Conservation (phyloP, 2,888 invertebrate species). For the Villa cingulata region DNA sequence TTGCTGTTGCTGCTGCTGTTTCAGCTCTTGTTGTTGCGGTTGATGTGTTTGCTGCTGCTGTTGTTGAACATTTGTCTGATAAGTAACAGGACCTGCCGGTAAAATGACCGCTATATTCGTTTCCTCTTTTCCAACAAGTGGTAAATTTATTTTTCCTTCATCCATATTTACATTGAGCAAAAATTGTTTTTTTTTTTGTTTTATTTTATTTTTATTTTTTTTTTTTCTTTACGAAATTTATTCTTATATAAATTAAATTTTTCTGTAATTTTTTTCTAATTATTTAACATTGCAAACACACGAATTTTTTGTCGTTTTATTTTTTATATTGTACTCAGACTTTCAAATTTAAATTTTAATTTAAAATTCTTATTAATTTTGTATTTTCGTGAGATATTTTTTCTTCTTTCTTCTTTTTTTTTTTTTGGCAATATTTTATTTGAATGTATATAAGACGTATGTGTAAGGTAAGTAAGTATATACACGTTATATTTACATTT, state of each 20-base stretch:
- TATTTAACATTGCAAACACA: no score
- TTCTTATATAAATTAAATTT: neutral
- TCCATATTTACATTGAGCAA: conserved; percentile 1
- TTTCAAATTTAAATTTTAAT: no score
- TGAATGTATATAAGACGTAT: no score
- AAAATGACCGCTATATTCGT: conserved; percentile 21
- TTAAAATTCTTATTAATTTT: no score
- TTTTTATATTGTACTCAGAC: no score
- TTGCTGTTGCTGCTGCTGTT: conserved; percentile 6
- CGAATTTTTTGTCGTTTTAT: no score
- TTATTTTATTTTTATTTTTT: neutral
- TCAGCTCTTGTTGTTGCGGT: conserved; percentile 2
- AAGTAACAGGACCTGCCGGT: conserved; percentile 17
- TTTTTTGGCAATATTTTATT: no score
- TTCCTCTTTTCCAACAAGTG: conserved; percentile 23
- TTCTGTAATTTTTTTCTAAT: neutral
- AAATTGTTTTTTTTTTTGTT: neutral
- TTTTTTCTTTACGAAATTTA: neutral
- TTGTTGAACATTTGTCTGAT: conserved; percentile 12
- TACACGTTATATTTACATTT: no score
- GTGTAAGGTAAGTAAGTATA: no score
- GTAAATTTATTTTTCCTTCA: conserved; percentile 24
- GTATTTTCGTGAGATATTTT: no score
- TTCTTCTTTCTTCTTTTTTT: no score
- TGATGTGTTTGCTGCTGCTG: conserved; percentile 2